Percentiles rank a stretch among this genome's conserved stretches.
These are phyloP conservation scores for Charina bottae DNA, from an alignment of 2,113 vertebrate genomes.

Conservation along the genomic window DNA sequence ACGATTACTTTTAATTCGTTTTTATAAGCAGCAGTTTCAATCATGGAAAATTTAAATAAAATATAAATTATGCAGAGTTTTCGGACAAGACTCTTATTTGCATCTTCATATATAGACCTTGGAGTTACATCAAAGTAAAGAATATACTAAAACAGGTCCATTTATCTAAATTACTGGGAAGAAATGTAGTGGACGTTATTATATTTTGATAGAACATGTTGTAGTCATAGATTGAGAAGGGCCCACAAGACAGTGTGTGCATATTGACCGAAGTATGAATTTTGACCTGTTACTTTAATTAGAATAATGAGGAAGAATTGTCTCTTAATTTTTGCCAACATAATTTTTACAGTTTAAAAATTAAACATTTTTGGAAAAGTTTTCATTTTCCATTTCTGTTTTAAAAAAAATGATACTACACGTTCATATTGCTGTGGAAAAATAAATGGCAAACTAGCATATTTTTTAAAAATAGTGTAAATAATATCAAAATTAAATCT, in stretches of 20 bases:
- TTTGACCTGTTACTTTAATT: slow-evolving; percentile 20
- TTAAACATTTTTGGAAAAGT: slow-evolving; percentile 1
- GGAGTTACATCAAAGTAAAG: neutral
- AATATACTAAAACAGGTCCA: neutral
- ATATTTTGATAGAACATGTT: neutral
- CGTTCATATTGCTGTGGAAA: slow-evolving; percentile 15
- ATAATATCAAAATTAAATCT: too few relatives aligned
- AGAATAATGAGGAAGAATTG: slow-evolving; percentile 29
- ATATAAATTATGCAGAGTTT: neutral
- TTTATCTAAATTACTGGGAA: accelerated
- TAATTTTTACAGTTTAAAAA: neutral
- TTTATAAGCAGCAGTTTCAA: slow-evolving; percentile 48
- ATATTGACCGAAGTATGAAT: neutral
- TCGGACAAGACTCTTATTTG: slow-evolving; percentile 13
- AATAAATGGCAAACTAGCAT: neutral
- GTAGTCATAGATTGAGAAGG: neutral
- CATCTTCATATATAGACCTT: neutral
- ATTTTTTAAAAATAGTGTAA: neutral
- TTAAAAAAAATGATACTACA: slow-evolving; percentile 11
- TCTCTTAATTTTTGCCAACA: neutral
- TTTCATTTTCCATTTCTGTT: slow-evolving; percentile 15
- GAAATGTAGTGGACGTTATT: neutral
- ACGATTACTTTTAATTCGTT: slow-evolving; percentile 64
- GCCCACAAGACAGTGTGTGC: neutral
- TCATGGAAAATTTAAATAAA: slow-evolving; percentile 48